These are phyloP conservation scores for Rhombomys opimus DNA, from an alignment of 2,113 vertebrate genomes.

Conservation along the genomic window DNA sequence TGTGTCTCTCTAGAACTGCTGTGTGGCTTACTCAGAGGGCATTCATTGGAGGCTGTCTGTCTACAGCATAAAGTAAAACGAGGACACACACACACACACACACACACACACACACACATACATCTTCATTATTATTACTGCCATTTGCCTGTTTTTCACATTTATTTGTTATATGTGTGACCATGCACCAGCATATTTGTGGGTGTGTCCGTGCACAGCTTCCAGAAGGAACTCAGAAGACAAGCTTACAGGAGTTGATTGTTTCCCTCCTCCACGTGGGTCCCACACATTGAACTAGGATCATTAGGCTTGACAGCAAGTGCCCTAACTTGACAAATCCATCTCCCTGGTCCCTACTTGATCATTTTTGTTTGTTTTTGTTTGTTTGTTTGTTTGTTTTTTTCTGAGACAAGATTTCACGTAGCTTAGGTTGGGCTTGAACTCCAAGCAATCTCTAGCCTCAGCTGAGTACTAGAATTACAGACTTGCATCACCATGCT, in stretches of 20 bases:
- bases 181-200: background rate
- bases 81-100: background rate
- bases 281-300: background rate
- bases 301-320: background rate
- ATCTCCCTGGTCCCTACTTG: background rate
- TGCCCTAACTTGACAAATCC: background rate
- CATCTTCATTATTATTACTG: too few species aligned
- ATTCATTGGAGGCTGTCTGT: accelerated
- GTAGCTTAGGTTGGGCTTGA: background rate
- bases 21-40: background rate
- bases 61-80: accelerated
- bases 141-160: background rate
- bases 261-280: background rate
- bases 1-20: background rate
- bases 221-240: background rate
- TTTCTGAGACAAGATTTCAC: background rate
- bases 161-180: background rate
- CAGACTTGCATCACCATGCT: background rate
- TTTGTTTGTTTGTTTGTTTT: too few species aligned
- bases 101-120: background rate
- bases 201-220: background rate
- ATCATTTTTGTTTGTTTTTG: background rate
- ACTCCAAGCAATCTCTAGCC: background rate
- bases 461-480: background rate
- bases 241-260: background rate